Conservation (phyloP, 1,140 invertebrate genomes). For the Nomia melanderi region DNA sequence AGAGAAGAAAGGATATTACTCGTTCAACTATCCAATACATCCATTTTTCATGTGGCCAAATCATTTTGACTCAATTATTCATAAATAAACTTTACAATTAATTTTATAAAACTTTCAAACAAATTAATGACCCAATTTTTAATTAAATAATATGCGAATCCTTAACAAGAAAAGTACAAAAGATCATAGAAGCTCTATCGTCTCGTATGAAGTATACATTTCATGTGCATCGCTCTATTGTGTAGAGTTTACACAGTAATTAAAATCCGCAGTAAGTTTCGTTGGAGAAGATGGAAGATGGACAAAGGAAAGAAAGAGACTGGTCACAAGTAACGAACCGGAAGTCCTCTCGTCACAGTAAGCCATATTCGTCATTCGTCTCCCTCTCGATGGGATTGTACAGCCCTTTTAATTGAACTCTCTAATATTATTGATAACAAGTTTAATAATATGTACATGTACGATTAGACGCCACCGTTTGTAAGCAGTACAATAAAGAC, state of each 20-base stretch:
- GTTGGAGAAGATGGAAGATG: background rate
- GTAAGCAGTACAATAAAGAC: conserved; percentile 72
- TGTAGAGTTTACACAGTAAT: no score
- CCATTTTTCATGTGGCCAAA: no score
- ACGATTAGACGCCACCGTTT: conserved; percentile 64
- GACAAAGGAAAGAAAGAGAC: conserved; percentile 13
- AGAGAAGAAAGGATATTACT: no score
- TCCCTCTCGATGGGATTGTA: conserved; percentile 17
- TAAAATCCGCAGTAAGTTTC: background rate
- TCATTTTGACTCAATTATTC: no score
- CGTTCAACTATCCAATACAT: no score
- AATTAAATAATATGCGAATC: no score
- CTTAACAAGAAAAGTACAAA: no score
- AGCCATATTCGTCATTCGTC: background rate
- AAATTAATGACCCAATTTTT: no score
- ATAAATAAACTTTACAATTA: no score
- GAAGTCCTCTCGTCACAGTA: conserved; percentile 10
- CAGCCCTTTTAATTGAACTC: conserved; percentile 69
- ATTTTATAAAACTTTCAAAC: no score
- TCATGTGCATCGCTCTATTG: background rate
- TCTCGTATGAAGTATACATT: background rate
- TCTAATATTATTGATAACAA: conserved; percentile 68
- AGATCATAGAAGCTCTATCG: background rate
- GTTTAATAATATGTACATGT: conserved; percentile 69
- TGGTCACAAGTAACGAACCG: background rate